Evolutionary conservation across 2,888 invertebrate species (phyloP), one percentile per base, ranked within the genome.

Genomic region (Salpingus planirostris): DNA sequence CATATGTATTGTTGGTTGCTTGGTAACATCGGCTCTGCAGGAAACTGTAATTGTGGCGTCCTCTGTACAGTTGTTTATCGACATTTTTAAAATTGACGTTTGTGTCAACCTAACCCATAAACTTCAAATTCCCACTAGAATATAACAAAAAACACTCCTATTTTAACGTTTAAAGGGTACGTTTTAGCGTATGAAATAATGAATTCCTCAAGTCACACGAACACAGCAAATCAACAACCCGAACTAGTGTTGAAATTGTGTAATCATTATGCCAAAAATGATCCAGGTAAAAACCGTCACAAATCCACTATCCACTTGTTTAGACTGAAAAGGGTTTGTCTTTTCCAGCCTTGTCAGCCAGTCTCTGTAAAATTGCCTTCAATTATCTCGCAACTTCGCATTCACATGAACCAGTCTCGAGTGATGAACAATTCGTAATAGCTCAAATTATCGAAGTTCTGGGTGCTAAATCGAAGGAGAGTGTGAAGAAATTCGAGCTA

Each of bases 161-260:
- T n/a, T n/a, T n/a, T n/a, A n/a, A n/a, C n/a, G n/a, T n/a, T n/a
- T n/a, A n/a, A n/a, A n/a, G n/a, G n/a, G n/a, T n/a, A n/a, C n/a
- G n/a, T n/a, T n/a, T n/a, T n/a, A n/a, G n/a, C n/a, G n/a, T n/a
- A n/a, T n/a, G n/a, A 18, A 18, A 18, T 8, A 40, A 47, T 49
- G 47, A 43, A 43, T 30, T 24, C 42, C 5, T 35, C 31, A n/a
- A 42, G 33, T 27, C 33, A 39, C 30, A 25, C 38, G 24, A 44
- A 47, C 15, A n/a, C n/a, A n/a, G 28, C 26, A 21, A 38, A 32
- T 13, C 40, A 33, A 13, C 36, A 47, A 21, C 46, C 54, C 8
- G 54, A 56, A 27, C 45, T 56, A 18, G 36, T 57, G 24, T 31
- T 53, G 36, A 56, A 60, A 42, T 49, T 64, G 27, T 64, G 63